Percentiles rank a stretch among this genome's conserved stretches.
These are phyloP conservation scores for Drosophila subsilvestris DNA, from an alignment of 2,888 invertebrate genomes.

Conservation along the genomic window DNA sequence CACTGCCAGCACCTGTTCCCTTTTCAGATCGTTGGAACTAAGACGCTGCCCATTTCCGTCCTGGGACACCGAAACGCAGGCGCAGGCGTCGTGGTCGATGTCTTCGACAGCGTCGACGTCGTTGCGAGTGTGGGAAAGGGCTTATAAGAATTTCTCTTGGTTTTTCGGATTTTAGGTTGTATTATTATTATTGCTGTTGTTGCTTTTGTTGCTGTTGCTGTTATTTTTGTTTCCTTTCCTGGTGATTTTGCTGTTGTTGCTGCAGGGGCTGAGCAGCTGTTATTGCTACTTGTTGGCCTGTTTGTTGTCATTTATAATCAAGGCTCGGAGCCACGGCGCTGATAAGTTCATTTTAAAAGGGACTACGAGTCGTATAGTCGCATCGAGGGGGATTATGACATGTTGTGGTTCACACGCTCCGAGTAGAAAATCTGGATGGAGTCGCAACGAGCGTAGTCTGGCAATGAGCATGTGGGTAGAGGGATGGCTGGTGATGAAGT, in stretches of 20 bases:
- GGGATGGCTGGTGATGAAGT: conserved; percentile 25
- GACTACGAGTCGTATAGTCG: conserved; percentile 40
- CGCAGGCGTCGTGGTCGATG: conserved; percentile 57
- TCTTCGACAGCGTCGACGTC: conserved; percentile 47
- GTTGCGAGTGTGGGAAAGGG: conserved; percentile 78
- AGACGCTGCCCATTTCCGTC: conserved; percentile 75
- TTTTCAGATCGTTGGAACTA: conserved; percentile 58
- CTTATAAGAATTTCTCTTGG: conserved; percentile 79
- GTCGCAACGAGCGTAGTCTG: not conserved
- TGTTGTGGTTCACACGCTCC: conserved; percentile 71
- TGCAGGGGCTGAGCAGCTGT: conserved; percentile 61
- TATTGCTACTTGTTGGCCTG: conserved; percentile 73
- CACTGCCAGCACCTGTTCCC: conserved; percentile 65
- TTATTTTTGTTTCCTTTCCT: conserved; percentile 47
- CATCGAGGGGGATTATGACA: conserved; percentile 69
- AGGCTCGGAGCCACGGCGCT: conserved; percentile 68
- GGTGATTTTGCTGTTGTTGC: conserved; percentile 50
- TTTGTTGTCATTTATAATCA: conserved; percentile 78
- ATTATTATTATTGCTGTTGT: conserved; percentile 54
- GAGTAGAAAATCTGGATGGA: conserved; percentile 21
- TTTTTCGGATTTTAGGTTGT: conserved; percentile 60
- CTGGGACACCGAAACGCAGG: conserved; percentile 46
- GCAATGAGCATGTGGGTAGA: conserved; percentile 2
- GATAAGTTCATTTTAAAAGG: conserved; percentile 70
- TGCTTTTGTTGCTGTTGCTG: conserved; percentile 41